These are phyloP conservation scores for Bovichtus variegatus DNA, from an alignment of 2,797 vertebrate genomes.

Conservation along the genomic window DNA sequence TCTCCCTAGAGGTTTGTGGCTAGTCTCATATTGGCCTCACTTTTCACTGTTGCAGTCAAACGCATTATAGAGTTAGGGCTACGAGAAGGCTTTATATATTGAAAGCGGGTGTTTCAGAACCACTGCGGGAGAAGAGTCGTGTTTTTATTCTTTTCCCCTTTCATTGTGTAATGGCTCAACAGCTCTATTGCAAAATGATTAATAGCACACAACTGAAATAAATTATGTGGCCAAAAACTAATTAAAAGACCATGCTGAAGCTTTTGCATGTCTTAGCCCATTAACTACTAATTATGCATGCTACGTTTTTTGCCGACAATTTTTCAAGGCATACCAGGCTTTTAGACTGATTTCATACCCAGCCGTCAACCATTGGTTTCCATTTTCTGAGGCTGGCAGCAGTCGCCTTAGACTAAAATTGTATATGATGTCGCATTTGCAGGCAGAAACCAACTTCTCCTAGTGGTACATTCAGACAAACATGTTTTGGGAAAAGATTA, in stretches of 20 bases:
- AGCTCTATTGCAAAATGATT: conserved; percentile 37
- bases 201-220: conserved; percentile 37
- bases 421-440: not conserved
- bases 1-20: conserved; percentile 58
- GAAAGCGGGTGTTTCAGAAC: conserved; percentile 35
- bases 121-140: not conserved
- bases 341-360: conserved; percentile 38
- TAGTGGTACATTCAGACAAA: not conserved
- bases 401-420: not conserved
- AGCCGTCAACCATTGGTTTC: conserved; percentile 25
- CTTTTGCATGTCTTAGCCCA: conserved; percentile 54
- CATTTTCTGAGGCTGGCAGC: conserved; percentile 7
- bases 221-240: conserved; percentile 44
- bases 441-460: not conserved
- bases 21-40: conserved; percentile 51
- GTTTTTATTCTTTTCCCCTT: conserved; percentile 12
- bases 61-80: conserved; percentile 23
- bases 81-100: conserved; percentile 8
- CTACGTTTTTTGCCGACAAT: conserved; percentile 20
- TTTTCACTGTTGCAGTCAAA: conserved; percentile 52
- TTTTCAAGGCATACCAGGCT: conserved; percentile 41
- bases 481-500: not conserved
- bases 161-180: conserved; percentile 10
- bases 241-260: conserved; percentile 49
- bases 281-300: conserved; percentile 47